phyloP scores from a whole-genome alignment of 2,797 vertebrate genomes.

The Centropyge bicolor region DNA sequence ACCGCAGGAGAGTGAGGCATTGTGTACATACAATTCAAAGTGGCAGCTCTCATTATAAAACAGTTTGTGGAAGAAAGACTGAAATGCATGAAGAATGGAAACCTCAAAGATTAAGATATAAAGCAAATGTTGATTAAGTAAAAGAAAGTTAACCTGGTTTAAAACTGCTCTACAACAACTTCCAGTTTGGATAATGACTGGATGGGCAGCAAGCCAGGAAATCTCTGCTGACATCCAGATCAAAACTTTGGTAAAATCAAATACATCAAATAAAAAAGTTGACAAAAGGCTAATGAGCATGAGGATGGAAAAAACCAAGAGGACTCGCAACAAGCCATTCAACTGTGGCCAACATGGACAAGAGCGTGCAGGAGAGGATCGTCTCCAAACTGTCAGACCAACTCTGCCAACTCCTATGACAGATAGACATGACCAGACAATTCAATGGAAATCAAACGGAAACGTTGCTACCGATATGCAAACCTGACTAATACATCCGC shows the following conservation, averaged over 20 bases:
- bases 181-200: background rate
- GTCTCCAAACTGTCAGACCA: background rate
- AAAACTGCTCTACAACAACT: background rate
- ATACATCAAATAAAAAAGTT: background rate
- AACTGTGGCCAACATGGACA: too few relatives aligned
- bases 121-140: background rate
- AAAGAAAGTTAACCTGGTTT: background rate
- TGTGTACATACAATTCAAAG: slow-evolving; percentile 51
- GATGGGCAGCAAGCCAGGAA: background rate
- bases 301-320: background rate
- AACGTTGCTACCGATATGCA: background rate
- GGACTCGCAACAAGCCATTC: background rate
- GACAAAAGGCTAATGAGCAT: background rate
- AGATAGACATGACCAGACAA: background rate
- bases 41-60: slow-evolving; percentile 28
- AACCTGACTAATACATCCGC: background rate
- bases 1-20: slow-evolving; percentile 47
- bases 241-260: background rate
- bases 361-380: background rate
- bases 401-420: background rate
- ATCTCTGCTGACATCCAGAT: background rate
- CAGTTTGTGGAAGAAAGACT: background rate
- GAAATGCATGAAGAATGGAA: background rate
- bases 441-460: background rate
- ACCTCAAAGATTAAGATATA: background rate